phyloP scores from a whole-genome alignment of 2,888 invertebrate species.

The Patella caerulea region DNA sequence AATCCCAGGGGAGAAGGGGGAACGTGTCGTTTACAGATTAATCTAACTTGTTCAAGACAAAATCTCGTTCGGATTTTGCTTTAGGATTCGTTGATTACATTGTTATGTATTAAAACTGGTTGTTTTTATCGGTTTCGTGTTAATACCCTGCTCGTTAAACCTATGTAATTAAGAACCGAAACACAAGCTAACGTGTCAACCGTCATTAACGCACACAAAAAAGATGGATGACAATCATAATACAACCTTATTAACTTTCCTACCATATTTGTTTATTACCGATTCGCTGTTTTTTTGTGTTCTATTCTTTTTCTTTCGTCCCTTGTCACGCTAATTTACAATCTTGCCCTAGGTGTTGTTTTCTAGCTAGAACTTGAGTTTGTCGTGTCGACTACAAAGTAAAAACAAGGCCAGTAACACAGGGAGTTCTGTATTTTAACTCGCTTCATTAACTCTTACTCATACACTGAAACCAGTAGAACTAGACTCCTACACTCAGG shows the following conservation, averaged over 20 bases:
- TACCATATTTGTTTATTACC: conserved; percentile 6
- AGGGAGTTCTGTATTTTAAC: background rate
- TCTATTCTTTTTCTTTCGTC: background rate
- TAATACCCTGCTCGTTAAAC: conserved; percentile 1
- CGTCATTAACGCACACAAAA: conserved; percentile 5
- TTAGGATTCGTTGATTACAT: too few relatives aligned
- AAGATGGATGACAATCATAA: conserved; percentile 9
- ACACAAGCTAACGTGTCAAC: background rate
- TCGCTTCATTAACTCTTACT: conserved; percentile 5
- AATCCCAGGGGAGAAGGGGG: background rate
- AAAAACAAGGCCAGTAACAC: background rate
- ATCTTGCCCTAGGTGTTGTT: background rate
- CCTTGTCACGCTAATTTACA: conserved; percentile 9
- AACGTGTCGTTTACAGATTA: background rate
- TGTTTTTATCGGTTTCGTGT: background rate
- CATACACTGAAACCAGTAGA: too few relatives aligned
- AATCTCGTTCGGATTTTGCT: background rate
- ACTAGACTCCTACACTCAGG: too few relatives aligned
- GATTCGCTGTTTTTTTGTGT: background rate
- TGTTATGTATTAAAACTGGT: too few relatives aligned
- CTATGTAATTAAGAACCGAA: background rate
- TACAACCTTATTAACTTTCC: conserved; percentile 5
- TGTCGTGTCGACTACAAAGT: conserved; percentile 1
- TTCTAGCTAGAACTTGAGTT: background rate
- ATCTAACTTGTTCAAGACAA: background rate